Percentiles rank a stretch among this genome's conserved stretches.
Evolutionary conservation across 2,113 vertebrate species (phyloP).

Genomic region (Columbina picui): DNA sequence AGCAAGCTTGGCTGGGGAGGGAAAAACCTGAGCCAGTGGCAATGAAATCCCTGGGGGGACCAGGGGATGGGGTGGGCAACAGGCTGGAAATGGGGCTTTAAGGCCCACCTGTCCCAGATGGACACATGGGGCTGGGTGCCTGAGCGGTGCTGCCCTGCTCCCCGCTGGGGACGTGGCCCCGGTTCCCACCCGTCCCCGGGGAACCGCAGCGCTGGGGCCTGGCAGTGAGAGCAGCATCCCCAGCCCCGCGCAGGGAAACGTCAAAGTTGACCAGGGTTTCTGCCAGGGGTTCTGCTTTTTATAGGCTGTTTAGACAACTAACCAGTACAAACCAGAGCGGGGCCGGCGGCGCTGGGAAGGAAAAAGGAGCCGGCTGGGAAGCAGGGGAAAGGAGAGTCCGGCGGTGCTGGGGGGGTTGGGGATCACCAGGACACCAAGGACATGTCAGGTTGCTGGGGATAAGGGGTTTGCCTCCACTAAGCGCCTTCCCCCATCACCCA

Average conservation of each 20-base stretch:
- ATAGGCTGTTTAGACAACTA: constrained; percentile 35
- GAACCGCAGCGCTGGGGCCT: neutral
- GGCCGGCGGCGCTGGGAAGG: neutral
- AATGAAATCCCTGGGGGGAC: neutral
- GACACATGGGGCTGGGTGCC: fast-evolving
- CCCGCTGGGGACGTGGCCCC: neutral
- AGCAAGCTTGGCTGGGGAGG: neutral
- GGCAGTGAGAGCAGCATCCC: neutral
- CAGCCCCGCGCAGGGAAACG: neutral
- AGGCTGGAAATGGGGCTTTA: fast-evolving
- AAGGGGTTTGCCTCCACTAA: neutral
- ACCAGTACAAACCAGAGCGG: neutral
- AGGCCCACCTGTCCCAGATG: fast-evolving
- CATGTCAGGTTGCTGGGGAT: fast-evolving
- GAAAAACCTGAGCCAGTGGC: neutral
- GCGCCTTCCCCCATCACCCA: fast-evolving
- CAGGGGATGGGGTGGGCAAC: fast-evolving
- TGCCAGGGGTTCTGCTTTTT: constrained; percentile 21
- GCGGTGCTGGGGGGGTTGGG: neutral
- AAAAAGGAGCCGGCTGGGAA: neutral
- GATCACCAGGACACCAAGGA: fast-evolving
- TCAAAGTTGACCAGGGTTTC: neutral
- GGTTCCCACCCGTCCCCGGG: neutral
- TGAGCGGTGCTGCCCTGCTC: neutral
- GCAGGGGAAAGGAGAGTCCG: neutral